Base-by-base conservation (phyloP, 2,888 invertebrate species). In the Morpho helenor region DNA sequence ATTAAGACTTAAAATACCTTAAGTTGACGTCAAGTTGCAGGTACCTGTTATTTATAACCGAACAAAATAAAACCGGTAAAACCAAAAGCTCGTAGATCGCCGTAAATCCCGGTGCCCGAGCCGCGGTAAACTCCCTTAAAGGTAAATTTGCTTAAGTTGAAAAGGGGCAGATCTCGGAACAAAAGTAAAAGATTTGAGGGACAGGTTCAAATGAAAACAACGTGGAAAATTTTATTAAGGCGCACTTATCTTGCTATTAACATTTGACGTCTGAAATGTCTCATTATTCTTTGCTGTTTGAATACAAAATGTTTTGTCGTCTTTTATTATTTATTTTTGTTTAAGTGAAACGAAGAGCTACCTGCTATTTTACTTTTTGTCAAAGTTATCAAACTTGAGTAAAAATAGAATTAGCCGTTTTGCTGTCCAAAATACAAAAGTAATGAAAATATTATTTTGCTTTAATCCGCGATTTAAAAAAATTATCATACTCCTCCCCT, bases 101-200 rank as follows among this genome's bases (percentile, higher is more conserved):
- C 44, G 65, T 73, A 84, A 87, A 87, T 85, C 85, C 85, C 78
- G 72, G 31, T 67, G 80, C 79, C 80, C 79, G 81, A 80, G 79
- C 77, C 82, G 76, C 79, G 73, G 76, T 75, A 81, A 84, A 85
- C 82, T 83, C 86, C 84, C 81, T 86, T 86, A 81, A 31, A 73
- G 74, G 79, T 71, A 85, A 87, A 87, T 86, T 85, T 86, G 83
- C 83, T 85, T 85, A 66, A 80, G 77, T 80, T 83, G 81, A 85
- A 84, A 84, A 83, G 77, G 84, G 81, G 76, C 76, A 80, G 73
- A 79, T 75, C 74, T 76, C 64, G 67, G 66, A 75, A 77, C 74
- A 78, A 81, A 80, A 83, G 79, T 74, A 78, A 81, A 80, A 83
- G 79, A 84, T 84, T 85, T 82, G 75, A 80, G 72, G 66, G 74